Evolutionary conservation across 2,113 vertebrate species (phyloP).

Genomic region (Prunella himalayana): DNA sequence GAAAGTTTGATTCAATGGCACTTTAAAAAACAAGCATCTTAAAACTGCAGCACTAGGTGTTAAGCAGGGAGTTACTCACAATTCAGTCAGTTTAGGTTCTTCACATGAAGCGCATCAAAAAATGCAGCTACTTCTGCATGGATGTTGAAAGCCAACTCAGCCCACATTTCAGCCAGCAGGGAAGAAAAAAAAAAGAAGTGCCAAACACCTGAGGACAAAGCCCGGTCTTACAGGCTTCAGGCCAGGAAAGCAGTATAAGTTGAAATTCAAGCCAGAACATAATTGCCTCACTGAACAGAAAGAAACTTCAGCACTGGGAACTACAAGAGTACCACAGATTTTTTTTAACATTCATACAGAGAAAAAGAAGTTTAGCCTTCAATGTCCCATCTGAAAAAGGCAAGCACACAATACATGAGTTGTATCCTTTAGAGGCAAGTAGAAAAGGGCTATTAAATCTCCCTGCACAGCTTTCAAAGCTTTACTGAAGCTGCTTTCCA

Average conservation of each 20-base stretch:
- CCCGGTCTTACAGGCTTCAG: background rate
- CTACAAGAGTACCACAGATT: background rate
- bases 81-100: background rate
- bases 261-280: conserved; percentile 18
- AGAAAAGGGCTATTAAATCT: background rate
- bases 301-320: background rate
- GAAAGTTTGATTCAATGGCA: background rate
- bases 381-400: background rate
- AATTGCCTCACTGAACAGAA: background rate
- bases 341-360: background rate
- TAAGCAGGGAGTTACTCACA: background rate
- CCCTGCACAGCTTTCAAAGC: background rate
- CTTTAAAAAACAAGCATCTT: background rate
- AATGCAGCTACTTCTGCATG: background rate
- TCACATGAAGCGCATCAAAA: background rate
- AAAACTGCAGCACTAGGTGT: background rate
- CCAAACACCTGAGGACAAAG: conserved; percentile 37
- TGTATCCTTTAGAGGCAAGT: background rate
- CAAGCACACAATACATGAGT: background rate
- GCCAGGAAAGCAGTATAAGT: conserved; percentile 2
- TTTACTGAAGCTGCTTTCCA: background rate
- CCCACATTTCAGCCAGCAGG: background rate
- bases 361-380: background rate
- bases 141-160: background rate
- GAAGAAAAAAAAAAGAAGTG: background rate